Base-by-base conservation (phyloP, 2,113 vertebrate species). In the Bufo gargarizans region DNA sequence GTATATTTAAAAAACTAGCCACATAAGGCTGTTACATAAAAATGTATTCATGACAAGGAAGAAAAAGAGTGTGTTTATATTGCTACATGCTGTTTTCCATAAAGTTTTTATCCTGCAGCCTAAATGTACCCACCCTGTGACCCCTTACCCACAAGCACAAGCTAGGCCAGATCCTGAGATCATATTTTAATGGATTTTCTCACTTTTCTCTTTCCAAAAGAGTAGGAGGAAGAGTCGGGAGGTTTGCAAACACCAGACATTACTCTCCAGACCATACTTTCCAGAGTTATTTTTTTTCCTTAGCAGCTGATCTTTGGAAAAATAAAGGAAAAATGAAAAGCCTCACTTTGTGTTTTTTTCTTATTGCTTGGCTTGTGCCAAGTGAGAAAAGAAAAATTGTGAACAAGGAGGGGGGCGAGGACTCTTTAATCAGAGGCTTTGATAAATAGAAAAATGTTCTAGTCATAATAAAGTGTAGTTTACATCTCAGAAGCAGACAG, bases 391-490 rank as follows among this genome's bases (percentile, higher is more conserved):
- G 49, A 83, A 63, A 78, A 84, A 43, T 91, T 77, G 83, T 1
- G 7, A 72, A 85, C 20, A 0, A 86, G 88, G 90, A 90, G 91
- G 84, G 91, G 91, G 89, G 90, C 87, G 12, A 69, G 74, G 90
- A 89, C 92, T 89, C 89, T 93, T 92, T 91, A 93, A 92, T 94
- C 92, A 91, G 82, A 63, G 90, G 91, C 93, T 95, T 94, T 94
- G 93, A 94, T 94, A 94, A 94, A 93, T 93, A 93, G 92, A 93
- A 94, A 93, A 80, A 92, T 92, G 92, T 93, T 94, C 93, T 93
- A 94, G 93, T 92, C 93, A 94, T 94, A 95, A 94, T 93, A 94
- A 95, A 93, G 92, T 0, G 86, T 93, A 90, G 91, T 92, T 85
- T 91, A 91, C 92, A 91, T 90, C 91, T 69, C 84, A 89, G 81